These are phyloP conservation scores for Caenorhabditis panamensis DNA, from an alignment of 2,888 invertebrate genomes.

Conservation along the genomic window DNA sequence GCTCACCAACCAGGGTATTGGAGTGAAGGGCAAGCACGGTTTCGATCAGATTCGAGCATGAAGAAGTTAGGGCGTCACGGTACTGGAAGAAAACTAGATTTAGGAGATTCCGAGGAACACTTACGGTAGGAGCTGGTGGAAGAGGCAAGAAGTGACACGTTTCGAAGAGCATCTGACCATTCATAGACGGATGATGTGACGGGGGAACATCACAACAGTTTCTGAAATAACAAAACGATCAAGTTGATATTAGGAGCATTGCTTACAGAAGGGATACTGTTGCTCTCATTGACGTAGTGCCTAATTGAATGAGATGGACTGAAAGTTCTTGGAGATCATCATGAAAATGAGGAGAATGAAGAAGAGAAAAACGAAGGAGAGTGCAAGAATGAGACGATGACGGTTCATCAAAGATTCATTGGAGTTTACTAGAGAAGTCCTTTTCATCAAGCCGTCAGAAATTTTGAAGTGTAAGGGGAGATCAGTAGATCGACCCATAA, in stretches of 20 bases:
- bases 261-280: conserved; percentile 57
- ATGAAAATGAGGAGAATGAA: conserved; percentile 13
- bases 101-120: not conserved
- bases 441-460: no score
- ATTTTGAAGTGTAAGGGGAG: no score
- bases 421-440: conserved; percentile 14
- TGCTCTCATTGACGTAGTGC: conserved; percentile 37
- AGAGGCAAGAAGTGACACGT: conserved; percentile 49
- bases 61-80: conserved; percentile 53
- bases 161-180: conserved; percentile 54
- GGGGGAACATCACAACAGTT: conserved; percentile 59
- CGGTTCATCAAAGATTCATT: conserved; percentile 34
- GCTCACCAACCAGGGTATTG: conserved; percentile 53
- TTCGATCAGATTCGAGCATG: conserved; percentile 59
- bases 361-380: not conserved
- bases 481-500: no score
- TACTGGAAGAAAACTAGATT: conserved; percentile 35
- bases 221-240: no score
- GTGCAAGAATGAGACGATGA: not conserved
- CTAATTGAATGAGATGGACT: not conserved
- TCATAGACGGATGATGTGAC: conserved; percentile 53
- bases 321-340: not conserved
- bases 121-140: conserved; percentile 36
- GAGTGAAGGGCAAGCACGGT: conserved; percentile 60
- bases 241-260: no score